These are phyloP conservation scores for Ornithoptera priamus DNA, from an alignment of 2,888 invertebrate species.

Conservation along the genomic window DNA sequence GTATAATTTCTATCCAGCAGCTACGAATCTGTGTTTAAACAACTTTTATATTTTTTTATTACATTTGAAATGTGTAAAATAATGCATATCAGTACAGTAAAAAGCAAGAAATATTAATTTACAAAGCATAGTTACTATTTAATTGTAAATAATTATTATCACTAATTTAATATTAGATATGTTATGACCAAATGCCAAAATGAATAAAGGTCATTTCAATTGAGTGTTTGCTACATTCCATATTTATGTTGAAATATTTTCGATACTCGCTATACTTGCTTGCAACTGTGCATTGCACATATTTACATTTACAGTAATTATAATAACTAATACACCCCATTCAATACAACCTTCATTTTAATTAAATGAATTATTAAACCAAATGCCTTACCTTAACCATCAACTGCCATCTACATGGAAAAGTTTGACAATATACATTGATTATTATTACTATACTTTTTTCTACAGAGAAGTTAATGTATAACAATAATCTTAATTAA, in stretches of 20 bases:
- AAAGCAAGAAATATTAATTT: constrained; percentile 71
- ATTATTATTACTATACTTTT: no score
- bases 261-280: constrained; percentile 62
- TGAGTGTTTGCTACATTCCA: constrained; percentile 80
- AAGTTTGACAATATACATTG: constrained; percentile 12
- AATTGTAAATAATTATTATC: constrained; percentile 74
- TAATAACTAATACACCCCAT: not conserved
- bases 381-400: not conserved
- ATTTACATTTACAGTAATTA: constrained; percentile 52
- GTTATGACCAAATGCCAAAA: constrained; percentile 66
- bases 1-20: constrained; percentile 74
- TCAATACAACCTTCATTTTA: not conserved
- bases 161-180: constrained; percentile 76
- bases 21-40: constrained; percentile 76
- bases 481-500: constrained; percentile 9
- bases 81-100: constrained; percentile 77
- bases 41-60: constrained; percentile 78
- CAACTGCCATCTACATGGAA: constrained; percentile 6
- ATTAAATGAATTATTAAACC: not conserved
- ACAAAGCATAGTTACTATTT: constrained; percentile 75
- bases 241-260: constrained; percentile 79
- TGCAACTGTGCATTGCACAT: constrained; percentile 38
- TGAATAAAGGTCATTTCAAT: constrained; percentile 71
- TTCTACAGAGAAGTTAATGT: constrained; percentile 11
- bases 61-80: constrained; percentile 60